Percentiles rank a stretch among this genome's conserved stretches.
phyloP scores from a whole-genome alignment of 2,113 vertebrate species.

The Anthoscopus minutus region DNA sequence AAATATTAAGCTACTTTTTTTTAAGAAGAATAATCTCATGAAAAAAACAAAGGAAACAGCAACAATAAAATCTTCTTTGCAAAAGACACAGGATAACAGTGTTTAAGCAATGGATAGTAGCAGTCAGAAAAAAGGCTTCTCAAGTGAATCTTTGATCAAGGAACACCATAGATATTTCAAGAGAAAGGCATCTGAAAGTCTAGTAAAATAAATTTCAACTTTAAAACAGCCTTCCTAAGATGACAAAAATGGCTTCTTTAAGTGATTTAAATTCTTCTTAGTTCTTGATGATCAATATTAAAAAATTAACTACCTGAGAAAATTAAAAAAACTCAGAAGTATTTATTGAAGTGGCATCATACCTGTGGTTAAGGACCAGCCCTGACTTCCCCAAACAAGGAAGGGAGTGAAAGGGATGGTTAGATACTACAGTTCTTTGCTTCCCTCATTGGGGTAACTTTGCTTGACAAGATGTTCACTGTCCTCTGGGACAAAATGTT shows the following conservation, averaged over 20 bases:
- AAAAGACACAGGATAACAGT: not conserved
- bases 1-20: not conserved
- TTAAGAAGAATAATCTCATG: not conserved
- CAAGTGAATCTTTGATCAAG: not conserved
- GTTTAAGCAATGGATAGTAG: not conserved
- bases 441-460: not conserved
- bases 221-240: not conserved
- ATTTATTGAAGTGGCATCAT: not conserved
- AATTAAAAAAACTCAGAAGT: not conserved
- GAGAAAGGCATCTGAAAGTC: not conserved
- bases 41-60: not conserved
- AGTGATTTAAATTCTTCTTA: not conserved
- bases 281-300: not conserved
- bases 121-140: not conserved
- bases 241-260: not conserved
- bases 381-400: not conserved
- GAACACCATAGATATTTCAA: not conserved
- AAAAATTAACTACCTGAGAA: not conserved
- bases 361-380: not conserved
- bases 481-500: not conserved
- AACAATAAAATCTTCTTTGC: not conserved
- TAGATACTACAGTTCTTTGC: not conserved
- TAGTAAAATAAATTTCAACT: not conserved
- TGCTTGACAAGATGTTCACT: not conserved
- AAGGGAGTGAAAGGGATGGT: not conserved